Base-by-base conservation (phyloP, 2,888 invertebrate species). In the Tyria jacobaeae region DNA sequence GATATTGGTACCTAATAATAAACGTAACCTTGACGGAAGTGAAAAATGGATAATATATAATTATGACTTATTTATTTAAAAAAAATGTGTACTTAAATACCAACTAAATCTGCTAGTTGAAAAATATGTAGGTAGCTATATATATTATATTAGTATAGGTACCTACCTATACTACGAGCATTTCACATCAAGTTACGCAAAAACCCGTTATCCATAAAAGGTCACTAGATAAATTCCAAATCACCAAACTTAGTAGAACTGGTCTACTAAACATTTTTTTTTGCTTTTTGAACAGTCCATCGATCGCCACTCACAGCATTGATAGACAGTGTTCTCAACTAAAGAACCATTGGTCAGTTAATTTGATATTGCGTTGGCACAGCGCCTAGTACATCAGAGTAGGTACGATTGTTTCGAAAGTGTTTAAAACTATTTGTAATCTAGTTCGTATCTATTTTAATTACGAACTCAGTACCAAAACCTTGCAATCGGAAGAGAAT, bases 391-490 rank as follows among this genome's bases (percentile, higher is more conserved):
- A 71, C 77, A 74, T 71, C 77, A 75, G 71, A 79, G 73, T 71
- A 73, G 65, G 58, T 73, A 44, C 21, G 44, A 44, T 80, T 67
- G 80, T 89, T 89, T 88, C 86, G 85, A 88, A 89, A 88, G 76
- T 75, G 82, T 79, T 84, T 83, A 80, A 74, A 87, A 85, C 84
- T 84, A 88, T 88, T 88, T 86, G 79, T 84, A 87, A 88, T 86
- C 85, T 87, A 83, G 86, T 86, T 86, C 82, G 83, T 70, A 87
- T 86, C 85, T 89, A 90, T 87, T 89, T 87, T 85, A 86, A 90
- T 89, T 89, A 87, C 75, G 70, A 76, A 77, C 83, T 70, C 64
- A 61, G 73, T 70, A 66, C 67, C 77, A 76, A 76, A 83, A 76
- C 76, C 78, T 35, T 66, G 69, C 85, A 88, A 85, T 85, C 78